These are phyloP conservation scores for Nixonia krombeini DNA, from an alignment of 1,140 invertebrate genomes.

Conservation along the genomic window DNA sequence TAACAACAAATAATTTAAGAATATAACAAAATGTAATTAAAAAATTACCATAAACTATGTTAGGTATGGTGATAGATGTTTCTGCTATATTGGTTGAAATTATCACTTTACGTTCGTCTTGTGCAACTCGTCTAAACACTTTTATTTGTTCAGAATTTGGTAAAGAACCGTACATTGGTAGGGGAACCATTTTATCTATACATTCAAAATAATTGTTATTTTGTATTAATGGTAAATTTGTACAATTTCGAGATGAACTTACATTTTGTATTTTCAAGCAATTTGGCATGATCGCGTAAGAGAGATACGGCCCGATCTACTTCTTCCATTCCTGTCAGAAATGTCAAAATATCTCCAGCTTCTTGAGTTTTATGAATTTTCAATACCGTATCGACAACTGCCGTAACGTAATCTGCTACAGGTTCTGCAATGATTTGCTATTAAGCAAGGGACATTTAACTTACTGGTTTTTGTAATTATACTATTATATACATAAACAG, in stretches of 20 bases:
- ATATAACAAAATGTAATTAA: slow-evolving; percentile 6
- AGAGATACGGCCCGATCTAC: slow-evolving; percentile 82
- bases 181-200: slow-evolving; percentile 80
- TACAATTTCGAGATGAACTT: no score
- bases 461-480: no score
- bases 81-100: slow-evolving; percentile 98
- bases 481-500: no score
- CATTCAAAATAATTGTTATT: no score
- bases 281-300: slow-evolving; percentile 77
- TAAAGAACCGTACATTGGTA: slow-evolving; percentile 95
- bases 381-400: slow-evolving; percentile 87
- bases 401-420: slow-evolving; percentile 91
- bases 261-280: slow-evolving; percentile 71
- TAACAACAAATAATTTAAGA: slow-evolving; percentile 5
- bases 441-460: no score
- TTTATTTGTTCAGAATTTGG: slow-evolving; percentile 88
- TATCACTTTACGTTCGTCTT: slow-evolving; percentile 89
- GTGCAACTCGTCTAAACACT: slow-evolving; percentile 85
- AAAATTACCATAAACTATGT: slow-evolving; percentile 86
- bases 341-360: slow-evolving; percentile 91
- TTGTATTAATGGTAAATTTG: no score
- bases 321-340: slow-evolving; percentile 96
- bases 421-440: slow-evolving; percentile 80
- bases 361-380: slow-evolving; percentile 90
- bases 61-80: slow-evolving; percentile 89